These are phyloP conservation scores for Sebastes diploproa DNA, from an alignment of 2,797 vertebrate genomes.

Conservation along the genomic window DNA sequence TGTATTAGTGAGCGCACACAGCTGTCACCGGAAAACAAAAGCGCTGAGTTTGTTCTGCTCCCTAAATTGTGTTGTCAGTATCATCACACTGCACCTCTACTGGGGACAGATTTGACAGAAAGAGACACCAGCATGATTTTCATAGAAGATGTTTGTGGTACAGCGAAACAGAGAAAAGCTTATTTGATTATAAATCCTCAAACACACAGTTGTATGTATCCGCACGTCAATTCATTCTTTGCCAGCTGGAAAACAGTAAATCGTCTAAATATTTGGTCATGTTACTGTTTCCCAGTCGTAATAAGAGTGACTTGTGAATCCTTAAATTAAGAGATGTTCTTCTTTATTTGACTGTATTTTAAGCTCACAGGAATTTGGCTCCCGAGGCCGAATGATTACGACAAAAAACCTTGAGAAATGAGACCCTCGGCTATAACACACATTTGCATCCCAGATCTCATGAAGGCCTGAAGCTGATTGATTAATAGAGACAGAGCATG, in stretches of 20 bases:
- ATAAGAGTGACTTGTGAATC: neutral
- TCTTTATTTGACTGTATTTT: conserved; percentile 8
- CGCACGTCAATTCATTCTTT: conserved; percentile 30
- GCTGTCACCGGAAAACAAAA: conserved; percentile 61
- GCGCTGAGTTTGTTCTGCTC: conserved; percentile 54
- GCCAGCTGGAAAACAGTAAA: conserved; percentile 9
- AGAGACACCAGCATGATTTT: conserved; percentile 32
- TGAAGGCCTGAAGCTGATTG: conserved; percentile 80
- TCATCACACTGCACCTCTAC: conserved; percentile 46
- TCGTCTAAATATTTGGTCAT: conserved; percentile 30
- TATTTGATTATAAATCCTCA: conserved; percentile 51
- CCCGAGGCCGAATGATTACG: neutral
- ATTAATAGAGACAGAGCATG: conserved; percentile 88
- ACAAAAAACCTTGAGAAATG: conserved; percentile 14
- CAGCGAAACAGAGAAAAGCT: conserved; percentile 24
- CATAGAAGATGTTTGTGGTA: conserved; percentile 3
- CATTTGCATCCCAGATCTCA: conserved; percentile 80
- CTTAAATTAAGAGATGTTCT: neutral
- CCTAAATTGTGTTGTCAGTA: conserved; percentile 65
- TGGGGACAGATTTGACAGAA: conserved; percentile 43
- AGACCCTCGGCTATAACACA: conserved; percentile 52
- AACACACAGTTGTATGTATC: conserved; percentile 25
- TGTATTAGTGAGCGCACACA: conserved; percentile 38
- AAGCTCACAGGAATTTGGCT: conserved; percentile 27
- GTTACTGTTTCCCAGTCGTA: conserved; percentile 19